A percentile compares a stretch with the other conserved stretches of the same genome.
phyloP scores from a whole-genome alignment of 2,113 vertebrate genomes.

The Engystomops pustulosus region DNA sequence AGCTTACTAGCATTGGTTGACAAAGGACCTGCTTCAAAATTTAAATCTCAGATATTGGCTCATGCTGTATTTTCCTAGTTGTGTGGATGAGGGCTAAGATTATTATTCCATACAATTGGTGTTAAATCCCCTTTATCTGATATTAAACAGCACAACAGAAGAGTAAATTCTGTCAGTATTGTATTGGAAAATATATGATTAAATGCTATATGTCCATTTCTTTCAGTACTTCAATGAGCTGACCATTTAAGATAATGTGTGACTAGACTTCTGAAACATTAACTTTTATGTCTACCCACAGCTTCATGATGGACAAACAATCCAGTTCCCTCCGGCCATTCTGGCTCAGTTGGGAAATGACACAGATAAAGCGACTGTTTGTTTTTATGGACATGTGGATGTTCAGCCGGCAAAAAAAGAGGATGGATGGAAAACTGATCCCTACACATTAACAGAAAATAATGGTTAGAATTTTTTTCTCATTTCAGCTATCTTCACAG shows the following conservation, averaged over 20 bases:
- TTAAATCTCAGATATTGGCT: too few relatives aligned
- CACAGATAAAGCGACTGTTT: slow-evolving; percentile 79
- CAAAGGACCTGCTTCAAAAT: too few relatives aligned
- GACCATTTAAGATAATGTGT: neutral
- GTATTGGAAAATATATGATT: too few relatives aligned
- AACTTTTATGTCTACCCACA: slow-evolving; percentile 60
- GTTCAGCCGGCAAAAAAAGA: slow-evolving; percentile 86
- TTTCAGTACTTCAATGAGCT: neutral
- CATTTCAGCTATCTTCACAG: neutral
- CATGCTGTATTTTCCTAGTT: too few relatives aligned
- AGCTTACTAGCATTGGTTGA: too few relatives aligned
- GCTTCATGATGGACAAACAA: slow-evolving; percentile 74
- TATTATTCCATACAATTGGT: too few relatives aligned
- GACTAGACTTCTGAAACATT: neutral
- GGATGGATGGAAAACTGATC: slow-evolving; percentile 86
- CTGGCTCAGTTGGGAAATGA: slow-evolving; percentile 82
- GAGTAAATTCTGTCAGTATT: too few relatives aligned
- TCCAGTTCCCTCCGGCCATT: slow-evolving; percentile 82
- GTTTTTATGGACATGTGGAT: slow-evolving; percentile 90
- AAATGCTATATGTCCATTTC: neutral
- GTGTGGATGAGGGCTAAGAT: too few relatives aligned
- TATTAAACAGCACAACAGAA: too few relatives aligned
- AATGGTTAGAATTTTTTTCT: slow-evolving; percentile 70
- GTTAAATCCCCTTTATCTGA: too few relatives aligned
- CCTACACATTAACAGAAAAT: slow-evolving; percentile 83